These are phyloP conservation scores for Pelusios castaneus DNA, from an alignment of 2,113 vertebrate genomes.

Conservation along the genomic window DNA sequence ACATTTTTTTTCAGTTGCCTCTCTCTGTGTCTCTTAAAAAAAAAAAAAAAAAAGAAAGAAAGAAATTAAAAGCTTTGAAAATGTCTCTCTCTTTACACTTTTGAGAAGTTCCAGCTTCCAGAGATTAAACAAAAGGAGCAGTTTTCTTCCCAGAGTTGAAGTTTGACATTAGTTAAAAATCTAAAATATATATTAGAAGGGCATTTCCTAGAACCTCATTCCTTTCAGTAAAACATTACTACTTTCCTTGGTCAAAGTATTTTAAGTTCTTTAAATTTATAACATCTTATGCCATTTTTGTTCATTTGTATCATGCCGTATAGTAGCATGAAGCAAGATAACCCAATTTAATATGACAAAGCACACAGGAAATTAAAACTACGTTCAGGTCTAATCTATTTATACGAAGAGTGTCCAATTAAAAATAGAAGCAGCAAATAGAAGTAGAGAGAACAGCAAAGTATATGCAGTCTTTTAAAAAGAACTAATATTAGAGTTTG, in stretches of 20 bases:
- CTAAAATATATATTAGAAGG: slow-evolving; percentile 10
- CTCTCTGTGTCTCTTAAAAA: background rate
- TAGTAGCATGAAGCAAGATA: slow-evolving; percentile 22
- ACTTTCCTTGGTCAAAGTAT: background rate
- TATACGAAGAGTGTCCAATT: slow-evolving; percentile 18
- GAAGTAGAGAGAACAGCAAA: background rate
- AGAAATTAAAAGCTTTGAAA: background rate
- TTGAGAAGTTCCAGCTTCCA: background rate
- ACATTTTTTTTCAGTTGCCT: background rate
- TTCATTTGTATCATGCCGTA: slow-evolving; percentile 28
- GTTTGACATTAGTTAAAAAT: background rate
- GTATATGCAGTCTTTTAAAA: background rate
- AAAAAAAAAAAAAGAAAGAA: background rate
- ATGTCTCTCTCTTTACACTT: background rate
- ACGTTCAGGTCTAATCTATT: slow-evolving; percentile 30
- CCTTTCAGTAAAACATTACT: slow-evolving; percentile 11
- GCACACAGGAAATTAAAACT: slow-evolving; percentile 31
- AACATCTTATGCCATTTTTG: slow-evolving; percentile 15
- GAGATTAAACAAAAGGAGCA: background rate
- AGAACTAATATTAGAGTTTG: background rate
- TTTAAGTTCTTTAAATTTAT: background rate
- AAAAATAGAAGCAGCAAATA: background rate
- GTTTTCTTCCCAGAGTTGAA: background rate
- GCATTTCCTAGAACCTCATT: slow-evolving; percentile 2
- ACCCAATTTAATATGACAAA: slow-evolving; percentile 38